These are phyloP conservation scores for Augochlora pura DNA, from an alignment of 1,140 invertebrate species.

Conservation along the genomic window DNA sequence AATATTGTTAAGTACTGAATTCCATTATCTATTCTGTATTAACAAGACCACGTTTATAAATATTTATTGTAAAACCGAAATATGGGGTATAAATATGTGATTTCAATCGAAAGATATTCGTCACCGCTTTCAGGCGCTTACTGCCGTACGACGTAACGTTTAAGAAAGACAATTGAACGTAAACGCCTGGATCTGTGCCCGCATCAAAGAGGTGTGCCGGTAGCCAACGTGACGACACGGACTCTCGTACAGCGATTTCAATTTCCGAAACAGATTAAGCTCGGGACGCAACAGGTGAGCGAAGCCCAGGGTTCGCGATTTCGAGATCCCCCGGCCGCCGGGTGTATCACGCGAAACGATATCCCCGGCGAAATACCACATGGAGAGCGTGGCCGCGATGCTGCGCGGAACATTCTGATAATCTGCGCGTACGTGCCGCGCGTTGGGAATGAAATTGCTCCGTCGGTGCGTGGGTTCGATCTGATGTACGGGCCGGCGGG, in stretches of 20 bases:
- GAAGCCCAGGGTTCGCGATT: neutral
- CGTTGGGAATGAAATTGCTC: constrained; percentile 53
- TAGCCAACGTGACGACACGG: neutral
- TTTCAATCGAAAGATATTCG: no score
- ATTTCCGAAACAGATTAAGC: constrained; percentile 33
- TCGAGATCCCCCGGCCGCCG: neutral
- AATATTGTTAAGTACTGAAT: no score
- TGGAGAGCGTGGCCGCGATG: constrained; percentile 24
- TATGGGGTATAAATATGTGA: no score
- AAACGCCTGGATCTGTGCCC: no score
- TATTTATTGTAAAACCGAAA: no score
- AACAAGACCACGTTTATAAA: no score
- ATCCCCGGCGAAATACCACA: constrained; percentile 32
- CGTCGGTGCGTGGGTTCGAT: constrained; percentile 50
- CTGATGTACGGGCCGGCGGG: constrained; percentile 35
- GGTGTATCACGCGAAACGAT: constrained; percentile 50
- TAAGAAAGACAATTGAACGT: no score
- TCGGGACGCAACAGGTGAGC: constrained; percentile 68
- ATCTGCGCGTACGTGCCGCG: constrained; percentile 43
- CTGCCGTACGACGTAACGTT: no score
- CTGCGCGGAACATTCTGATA: constrained; percentile 37
- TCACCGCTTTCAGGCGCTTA: no score
- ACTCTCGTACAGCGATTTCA: constrained; percentile 19
- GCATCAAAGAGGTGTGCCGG: no score
- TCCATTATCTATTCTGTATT: no score